Percentiles rank a stretch among this genome's conserved stretches.
Conservation (phyloP, 2,113 vertebrate species). For the Coptodon rendalli region DNA sequence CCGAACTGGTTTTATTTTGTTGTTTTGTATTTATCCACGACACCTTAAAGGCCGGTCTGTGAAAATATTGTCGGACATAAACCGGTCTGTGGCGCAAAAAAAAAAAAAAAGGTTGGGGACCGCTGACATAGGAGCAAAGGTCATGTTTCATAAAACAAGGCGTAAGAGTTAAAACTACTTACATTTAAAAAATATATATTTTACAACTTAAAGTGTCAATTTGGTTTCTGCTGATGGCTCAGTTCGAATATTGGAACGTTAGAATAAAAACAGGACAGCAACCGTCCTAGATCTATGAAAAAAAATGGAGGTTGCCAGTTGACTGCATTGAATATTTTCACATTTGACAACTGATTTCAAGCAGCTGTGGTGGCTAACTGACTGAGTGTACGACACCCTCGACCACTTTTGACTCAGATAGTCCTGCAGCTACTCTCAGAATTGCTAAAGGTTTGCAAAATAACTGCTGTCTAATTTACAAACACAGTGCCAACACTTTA, state of each 20-base stretch:
- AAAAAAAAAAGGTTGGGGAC: background rate
- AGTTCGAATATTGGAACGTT: background rate
- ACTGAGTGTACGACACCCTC: background rate
- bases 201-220: background rate
- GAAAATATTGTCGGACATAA: background rate
- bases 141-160: background rate
- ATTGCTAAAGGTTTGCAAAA: background rate
- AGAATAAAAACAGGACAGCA: background rate
- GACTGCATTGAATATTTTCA: background rate
- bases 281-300: background rate
- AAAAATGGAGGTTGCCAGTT: background rate
- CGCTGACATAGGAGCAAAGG: rapidly evolving
- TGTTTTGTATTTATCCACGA: background rate
- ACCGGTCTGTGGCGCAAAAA: background rate
- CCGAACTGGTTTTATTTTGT: background rate
- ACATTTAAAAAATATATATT: background rate
- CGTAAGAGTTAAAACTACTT: background rate
- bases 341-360: background rate
- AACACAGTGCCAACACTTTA: background rate
- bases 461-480: background rate
- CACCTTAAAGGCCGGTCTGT: background rate
- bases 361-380: background rate
- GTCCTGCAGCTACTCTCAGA: background rate
- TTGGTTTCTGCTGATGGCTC: background rate
- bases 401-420: background rate